A percentile compares a stretch with the other conserved stretches of the same genome.
Evolutionary conservation across 2,113 vertebrate species (phyloP).

Genomic region (Cygnus atratus): DNA sequence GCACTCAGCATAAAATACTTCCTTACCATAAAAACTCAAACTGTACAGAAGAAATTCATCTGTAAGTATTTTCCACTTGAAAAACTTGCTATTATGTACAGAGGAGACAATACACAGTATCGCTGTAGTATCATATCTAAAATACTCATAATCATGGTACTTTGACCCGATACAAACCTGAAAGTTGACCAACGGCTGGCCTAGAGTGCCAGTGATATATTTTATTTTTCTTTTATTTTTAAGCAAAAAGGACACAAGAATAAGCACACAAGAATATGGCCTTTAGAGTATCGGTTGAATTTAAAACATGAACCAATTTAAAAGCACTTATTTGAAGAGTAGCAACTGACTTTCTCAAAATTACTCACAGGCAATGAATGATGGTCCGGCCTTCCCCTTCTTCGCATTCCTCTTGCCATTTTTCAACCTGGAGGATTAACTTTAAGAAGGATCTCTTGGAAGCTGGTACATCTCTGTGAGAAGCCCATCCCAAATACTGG

Average conservation of each 20-base stretch:
- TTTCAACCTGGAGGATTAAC: constrained; percentile 96
- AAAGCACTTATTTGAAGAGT: not conserved
- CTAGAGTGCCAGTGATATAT: not conserved
- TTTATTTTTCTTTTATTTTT: too few relatives aligned
- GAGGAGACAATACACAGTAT: not conserved
- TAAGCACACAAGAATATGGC: not conserved
- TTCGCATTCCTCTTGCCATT: constrained; percentile 98
- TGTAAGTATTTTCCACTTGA: not conserved
- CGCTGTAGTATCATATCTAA: not conserved
- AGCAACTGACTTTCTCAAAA: not conserved
- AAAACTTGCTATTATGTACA: not conserved
- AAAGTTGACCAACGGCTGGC: not conserved
- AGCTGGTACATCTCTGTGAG: constrained; percentile 92
- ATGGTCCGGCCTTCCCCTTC: constrained; percentile 96
- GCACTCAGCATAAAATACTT: not conserved
- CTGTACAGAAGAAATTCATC: not conserved
- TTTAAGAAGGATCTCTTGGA: constrained; percentile 98
- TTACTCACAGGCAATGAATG: constrained; percentile 96
- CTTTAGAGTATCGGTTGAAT: not conserved
- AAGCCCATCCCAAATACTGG: constrained; percentile 96
- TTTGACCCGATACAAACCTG: not conserved
- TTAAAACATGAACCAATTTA: not conserved
- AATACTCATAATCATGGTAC: not conserved
- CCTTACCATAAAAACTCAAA: not conserved
- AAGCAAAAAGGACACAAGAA: not conserved